Evolutionary conservation across 2,888 invertebrate genomes (phyloP).

Genomic region (Heliconius sara): DNA sequence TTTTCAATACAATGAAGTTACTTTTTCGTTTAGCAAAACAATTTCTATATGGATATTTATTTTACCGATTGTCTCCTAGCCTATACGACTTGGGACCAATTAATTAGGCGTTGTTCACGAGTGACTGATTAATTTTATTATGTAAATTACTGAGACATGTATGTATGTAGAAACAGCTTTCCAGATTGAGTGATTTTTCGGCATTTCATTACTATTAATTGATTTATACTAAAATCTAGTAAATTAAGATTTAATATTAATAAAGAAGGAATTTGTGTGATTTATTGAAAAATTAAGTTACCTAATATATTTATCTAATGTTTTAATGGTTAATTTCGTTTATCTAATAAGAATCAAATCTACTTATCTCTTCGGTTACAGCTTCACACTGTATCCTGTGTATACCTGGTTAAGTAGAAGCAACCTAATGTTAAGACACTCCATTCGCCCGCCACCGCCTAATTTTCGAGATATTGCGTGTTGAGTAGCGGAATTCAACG

Average conservation of each 20-base stretch:
- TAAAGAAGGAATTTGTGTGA: background rate
- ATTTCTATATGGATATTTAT: background rate
- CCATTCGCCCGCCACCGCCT: too few relatives aligned
- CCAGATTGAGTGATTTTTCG: background rate
- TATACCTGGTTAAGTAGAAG: too few relatives aligned
- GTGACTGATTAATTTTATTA: constrained; percentile 14
- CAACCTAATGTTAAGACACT: too few relatives aligned
- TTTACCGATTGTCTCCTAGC: background rate
- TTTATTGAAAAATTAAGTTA: background rate
- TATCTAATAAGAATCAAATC: too few relatives aligned
- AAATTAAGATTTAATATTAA: background rate
- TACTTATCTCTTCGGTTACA: too few relatives aligned
- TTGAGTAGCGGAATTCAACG: too few relatives aligned
- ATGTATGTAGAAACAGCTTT: background rate
- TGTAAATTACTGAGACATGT: constrained; percentile 12
- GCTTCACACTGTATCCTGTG: too few relatives aligned
- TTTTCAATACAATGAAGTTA: too few relatives aligned
- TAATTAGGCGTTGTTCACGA: constrained; percentile 20
- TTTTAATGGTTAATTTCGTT: too few relatives aligned
- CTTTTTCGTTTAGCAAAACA: background rate
- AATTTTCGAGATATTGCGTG: too few relatives aligned
- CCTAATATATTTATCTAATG: too few relatives aligned
- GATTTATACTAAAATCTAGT: background rate
- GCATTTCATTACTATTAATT: background rate
- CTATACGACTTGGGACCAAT: constrained; percentile 14